Base-by-base conservation (phyloP, 2,888 invertebrate genomes). In the Andricus quercusramuli region DNA sequence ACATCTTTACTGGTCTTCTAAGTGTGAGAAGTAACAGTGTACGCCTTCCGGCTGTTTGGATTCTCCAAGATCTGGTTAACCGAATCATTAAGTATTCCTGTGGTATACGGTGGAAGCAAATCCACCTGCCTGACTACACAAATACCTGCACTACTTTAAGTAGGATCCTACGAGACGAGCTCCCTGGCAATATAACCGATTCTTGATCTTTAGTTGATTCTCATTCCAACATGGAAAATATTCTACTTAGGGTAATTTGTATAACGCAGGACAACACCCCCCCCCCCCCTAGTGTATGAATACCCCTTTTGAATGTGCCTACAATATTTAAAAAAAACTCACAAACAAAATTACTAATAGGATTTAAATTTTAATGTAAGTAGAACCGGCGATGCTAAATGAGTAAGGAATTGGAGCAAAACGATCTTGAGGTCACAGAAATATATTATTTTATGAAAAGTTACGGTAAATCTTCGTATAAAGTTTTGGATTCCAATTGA, bases 71-170 rank as follows among this genome's bases (percentile, higher is more conserved):
- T 29, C 29, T 70, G 29, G 44, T 70, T 20, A 20, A 44, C 78
- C 25, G 6, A 51, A 70, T 79, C 37, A 59, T 47, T 44, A 67
- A 44, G 56, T 22, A 59, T 79, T 56, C 51, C 70, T 41, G 6
- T 25, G 59, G 62, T 51, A 25, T 67, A 62, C 68, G 37, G 47
- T 65, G 65, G 77, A 78, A 82, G 74, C 29, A 62, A 44, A 37
- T 76, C 76, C 84, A 86, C 84, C 88, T 88, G 90, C 85, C 88
- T 88, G 88, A 82, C 85, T 83, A 78, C 83, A 88, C 83, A 80
- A 83, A 82, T 81, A 80, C 81, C 84, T 86, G 79, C 86, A 88
- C 85, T 85, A 90, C 90, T 90, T 89, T 82, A 70, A 44, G 20
- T n/a, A 9, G n/a, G n/a, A 56, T n/a, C n/a, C 56, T 3, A 11